Conservation (phyloP, 2,888 invertebrate species). For the Patella caerulea region DNA sequence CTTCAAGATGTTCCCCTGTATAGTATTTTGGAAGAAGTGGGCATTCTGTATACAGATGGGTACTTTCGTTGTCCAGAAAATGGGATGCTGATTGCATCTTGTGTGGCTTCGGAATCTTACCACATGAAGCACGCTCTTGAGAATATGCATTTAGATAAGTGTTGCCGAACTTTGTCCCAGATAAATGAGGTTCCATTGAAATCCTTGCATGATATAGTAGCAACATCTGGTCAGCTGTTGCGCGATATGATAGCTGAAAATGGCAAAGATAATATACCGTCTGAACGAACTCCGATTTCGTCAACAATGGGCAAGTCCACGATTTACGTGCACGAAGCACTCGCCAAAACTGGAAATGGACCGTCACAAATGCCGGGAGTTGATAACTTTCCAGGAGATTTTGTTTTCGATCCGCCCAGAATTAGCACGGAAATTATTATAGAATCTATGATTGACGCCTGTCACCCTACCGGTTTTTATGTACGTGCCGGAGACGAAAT, state of each 20-base stretch:
- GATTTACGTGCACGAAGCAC: background rate
- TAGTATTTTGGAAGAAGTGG: background rate
- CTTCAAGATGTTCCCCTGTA: background rate
- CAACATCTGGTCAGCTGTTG: background rate
- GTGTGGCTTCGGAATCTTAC: background rate
- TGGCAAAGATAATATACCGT: background rate
- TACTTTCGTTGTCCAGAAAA: background rate
- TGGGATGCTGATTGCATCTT: background rate
- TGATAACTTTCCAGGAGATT: background rate
- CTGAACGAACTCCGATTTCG: background rate
- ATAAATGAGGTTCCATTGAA: background rate
- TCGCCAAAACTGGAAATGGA: background rate
- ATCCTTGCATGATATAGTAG: background rate
- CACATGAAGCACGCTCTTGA: background rate
- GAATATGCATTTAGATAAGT: background rate
- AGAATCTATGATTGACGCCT: background rate
- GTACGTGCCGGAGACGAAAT: background rate
- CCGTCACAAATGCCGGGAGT: background rate
- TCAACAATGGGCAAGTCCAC: background rate
- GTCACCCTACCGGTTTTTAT: conserved; percentile 4
- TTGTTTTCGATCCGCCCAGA: background rate
- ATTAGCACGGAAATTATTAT: background rate
- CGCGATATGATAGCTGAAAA: background rate
- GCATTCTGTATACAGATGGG: background rate
- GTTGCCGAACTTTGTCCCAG: background rate